Evolutionary conservation across 2,888 invertebrate species (phyloP).

Genomic region (Eupithecia exiguata): DNA sequence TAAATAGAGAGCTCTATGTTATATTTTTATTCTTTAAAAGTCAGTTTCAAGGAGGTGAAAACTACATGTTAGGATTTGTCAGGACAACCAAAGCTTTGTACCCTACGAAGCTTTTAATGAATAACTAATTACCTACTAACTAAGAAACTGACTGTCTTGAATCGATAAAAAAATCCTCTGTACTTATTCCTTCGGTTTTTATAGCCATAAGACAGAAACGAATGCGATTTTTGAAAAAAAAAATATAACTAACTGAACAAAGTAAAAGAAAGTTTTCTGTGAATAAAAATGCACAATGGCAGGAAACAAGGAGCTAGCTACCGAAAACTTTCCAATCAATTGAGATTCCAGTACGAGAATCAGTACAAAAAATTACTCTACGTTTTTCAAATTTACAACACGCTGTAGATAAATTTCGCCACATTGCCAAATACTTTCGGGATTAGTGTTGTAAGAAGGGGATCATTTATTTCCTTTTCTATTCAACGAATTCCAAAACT

Average conservation of each 20-base stretch:
- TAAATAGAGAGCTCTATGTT: not conserved
- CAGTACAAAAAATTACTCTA: not conserved
- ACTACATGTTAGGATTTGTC: not conserved
- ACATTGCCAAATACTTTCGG: conserved; percentile 80
- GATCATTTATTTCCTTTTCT: conserved; percentile 78
- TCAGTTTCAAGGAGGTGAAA: not conserved
- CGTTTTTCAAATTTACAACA: conserved; percentile 43
- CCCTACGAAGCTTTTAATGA: not conserved
- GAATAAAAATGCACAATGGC: not conserved
- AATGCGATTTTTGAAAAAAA: not conserved
- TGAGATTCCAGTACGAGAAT: not conserved
- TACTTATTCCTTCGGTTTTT: not conserved
- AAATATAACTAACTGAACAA: not conserved
- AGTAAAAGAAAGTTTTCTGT: not conserved
- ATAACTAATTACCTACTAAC: not conserved
- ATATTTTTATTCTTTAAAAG: not conserved
- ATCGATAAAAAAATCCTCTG: too few relatives aligned
- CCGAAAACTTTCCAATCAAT: not conserved
- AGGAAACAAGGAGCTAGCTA: not conserved
- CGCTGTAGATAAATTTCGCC: conserved; percentile 67
- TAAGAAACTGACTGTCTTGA: not conserved
- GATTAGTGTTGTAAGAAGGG: conserved; percentile 82
- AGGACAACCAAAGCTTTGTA: not conserved
- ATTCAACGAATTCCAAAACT: conserved; percentile 65
- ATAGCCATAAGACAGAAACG: not conserved